These are phyloP conservation scores for Arenicola marina DNA, from an alignment of 2,888 invertebrate species.

Conservation along the genomic window DNA sequence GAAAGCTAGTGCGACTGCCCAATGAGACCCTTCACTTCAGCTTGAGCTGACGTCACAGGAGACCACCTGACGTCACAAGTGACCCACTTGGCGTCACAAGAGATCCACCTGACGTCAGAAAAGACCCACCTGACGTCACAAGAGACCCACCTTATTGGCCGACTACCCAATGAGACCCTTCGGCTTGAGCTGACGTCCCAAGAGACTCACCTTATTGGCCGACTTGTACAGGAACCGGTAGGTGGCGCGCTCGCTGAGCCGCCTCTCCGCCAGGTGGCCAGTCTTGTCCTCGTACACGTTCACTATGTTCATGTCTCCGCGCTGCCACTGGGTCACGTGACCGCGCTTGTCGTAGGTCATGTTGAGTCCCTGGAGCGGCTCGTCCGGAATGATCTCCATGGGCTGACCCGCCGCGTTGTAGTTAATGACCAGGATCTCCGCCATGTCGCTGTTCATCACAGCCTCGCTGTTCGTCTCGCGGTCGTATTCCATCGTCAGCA, in stretches of 20 bases:
- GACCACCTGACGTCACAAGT: no score
- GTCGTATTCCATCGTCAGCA: slow-evolving; percentile 89
- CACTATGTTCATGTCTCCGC: slow-evolving; percentile 69
- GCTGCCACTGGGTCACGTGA: slow-evolving; percentile 85
- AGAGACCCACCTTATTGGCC: slow-evolving; percentile 70
- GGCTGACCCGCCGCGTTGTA: slow-evolving; percentile 90
- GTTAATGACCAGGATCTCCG: slow-evolving; percentile 80
- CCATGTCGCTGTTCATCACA: slow-evolving; percentile 82
- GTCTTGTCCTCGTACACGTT: slow-evolving; percentile 22
- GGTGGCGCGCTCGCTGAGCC: slow-evolving; percentile 86
- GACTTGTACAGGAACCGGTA: slow-evolving; percentile 91
- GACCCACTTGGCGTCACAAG: no score
- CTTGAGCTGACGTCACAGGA: no score
- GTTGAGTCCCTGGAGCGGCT: slow-evolving; percentile 76
- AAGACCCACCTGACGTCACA: no score
- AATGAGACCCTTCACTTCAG: no score
- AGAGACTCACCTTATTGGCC: slow-evolving; percentile 69
- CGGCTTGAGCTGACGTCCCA: no score
- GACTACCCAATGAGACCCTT: no score
- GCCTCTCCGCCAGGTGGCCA: slow-evolving; percentile 78
- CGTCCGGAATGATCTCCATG: slow-evolving; percentile 54
- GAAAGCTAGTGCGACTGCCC: no score
- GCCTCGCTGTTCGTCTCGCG: slow-evolving; percentile 87
- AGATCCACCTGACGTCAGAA: no score
- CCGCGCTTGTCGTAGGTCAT: slow-evolving; percentile 86